phyloP scores from a whole-genome alignment of 2,113 vertebrate species.

The Paramormyrops kingsleyae region DNA sequence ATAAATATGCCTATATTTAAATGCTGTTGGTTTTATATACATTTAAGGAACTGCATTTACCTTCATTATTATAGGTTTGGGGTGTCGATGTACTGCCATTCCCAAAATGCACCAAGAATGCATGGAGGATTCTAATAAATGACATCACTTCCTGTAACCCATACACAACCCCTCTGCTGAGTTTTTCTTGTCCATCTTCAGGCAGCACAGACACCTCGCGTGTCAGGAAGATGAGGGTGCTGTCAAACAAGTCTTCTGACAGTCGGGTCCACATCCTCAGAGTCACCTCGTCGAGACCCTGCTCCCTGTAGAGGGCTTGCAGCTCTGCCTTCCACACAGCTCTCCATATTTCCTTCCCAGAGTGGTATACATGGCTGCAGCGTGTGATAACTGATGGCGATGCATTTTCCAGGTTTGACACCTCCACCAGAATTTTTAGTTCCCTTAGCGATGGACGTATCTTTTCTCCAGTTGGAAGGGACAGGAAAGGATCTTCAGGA shows the following conservation, averaged over 20 bases:
- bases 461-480: conserved; percentile 61
- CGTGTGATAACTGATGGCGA: conserved; percentile 58
- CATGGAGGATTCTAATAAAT: conserved; percentile 61
- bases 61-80: conserved; percentile 4
- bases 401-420: conserved; percentile 54
- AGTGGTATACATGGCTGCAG: conserved; percentile 63
- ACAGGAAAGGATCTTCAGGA: conserved; percentile 46
- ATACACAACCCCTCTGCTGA: conserved; percentile 22
- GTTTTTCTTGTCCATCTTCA: conserved; percentile 11
- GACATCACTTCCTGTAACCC: conserved; percentile 66
- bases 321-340: conserved; percentile 58
- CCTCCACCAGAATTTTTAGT: conserved; percentile 66
- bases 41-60: not conserved
- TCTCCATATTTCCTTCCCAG: conserved; percentile 63
- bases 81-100: conserved; percentile 18
- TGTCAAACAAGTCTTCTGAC: conserved; percentile 61
- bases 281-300: conserved; percentile 47
- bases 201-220: conserved; percentile 46
- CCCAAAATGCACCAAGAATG: conserved; percentile 54
- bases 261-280: conserved; percentile 55
- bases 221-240: conserved; percentile 51
- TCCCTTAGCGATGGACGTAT: conserved; percentile 37
- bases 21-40: not conserved
- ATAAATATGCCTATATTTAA: not conserved
- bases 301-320: conserved; percentile 45